A percentile compares a stretch with the other conserved stretches of the same genome.
phyloP scores from a whole-genome alignment of 2,113 vertebrate genomes.

The Taurulus bubalis region DNA sequence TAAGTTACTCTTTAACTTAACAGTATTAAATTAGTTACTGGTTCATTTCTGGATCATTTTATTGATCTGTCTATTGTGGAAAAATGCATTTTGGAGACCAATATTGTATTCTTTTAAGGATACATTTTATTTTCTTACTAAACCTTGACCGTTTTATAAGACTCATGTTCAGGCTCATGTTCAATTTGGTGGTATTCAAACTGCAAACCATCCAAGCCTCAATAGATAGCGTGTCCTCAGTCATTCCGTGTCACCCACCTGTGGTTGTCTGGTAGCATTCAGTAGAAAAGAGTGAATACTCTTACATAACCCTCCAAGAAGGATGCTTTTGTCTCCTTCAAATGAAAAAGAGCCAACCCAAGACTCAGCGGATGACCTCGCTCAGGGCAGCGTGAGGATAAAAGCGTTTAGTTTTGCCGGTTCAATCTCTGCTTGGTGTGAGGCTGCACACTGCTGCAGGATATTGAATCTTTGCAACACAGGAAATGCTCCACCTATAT shows the following conservation, averaged over 20 bases:
- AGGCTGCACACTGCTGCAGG: conserved; percentile 29
- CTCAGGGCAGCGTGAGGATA: conserved; percentile 16
- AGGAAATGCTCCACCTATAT: conserved; percentile 21
- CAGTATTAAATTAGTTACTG: too few species aligned
- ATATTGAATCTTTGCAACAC: conserved; percentile 42
- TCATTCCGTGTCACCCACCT: conserved; percentile 33
- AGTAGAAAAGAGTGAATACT: conserved; percentile 18
- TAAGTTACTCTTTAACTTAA: background rate
- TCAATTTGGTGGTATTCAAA: background rate
- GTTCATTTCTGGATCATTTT: background rate
- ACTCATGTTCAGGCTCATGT: background rate
- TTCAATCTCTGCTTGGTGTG: conserved; percentile 25
- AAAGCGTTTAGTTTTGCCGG: conserved; percentile 25
- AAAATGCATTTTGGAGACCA: background rate
- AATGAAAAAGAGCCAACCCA: background rate
- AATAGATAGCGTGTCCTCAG: conserved; percentile 7
- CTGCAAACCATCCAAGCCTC: background rate
- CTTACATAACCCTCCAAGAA: conserved; percentile 11
- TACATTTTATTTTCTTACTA: background rate
- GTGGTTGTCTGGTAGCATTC: conserved; percentile 26
- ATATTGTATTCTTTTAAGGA: background rate
- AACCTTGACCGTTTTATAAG: background rate
- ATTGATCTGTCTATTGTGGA: background rate
- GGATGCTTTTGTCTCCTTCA: conserved; percentile 21
- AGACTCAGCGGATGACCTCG: conserved; percentile 40